Base-by-base conservation (phyloP, 2,797 vertebrate species). In the Sciurus vulgaris region DNA sequence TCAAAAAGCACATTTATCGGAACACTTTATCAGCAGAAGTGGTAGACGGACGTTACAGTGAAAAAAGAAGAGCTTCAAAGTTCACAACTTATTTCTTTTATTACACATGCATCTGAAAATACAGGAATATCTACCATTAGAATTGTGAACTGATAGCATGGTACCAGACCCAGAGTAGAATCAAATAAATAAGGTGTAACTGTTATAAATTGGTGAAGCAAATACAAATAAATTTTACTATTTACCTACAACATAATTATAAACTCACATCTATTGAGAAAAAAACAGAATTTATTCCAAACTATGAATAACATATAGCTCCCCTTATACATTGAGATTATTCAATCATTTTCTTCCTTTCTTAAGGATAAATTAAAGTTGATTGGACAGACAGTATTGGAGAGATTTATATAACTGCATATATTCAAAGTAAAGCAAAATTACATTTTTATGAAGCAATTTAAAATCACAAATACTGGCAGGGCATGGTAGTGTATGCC, bases 261-360 rank as follows among this genome's bases (percentile, higher is more conserved):
- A 95, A 77, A 73, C 44, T 77, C n/a, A 88, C 2, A 93, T 47
- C 9, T 61, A 81, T 61, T 74, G 26, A 94, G 61, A 83, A 95
- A 97, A 65, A 96, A 87, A 76, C 44, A 84, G 86, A 90, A 79
- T 61, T 82, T 88, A 93, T 94, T 96, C 38, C 35, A 91, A 88
- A 35, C 33, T 77, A 92, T 82, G 91, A 97, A 82, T 91, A 92
- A 93, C 56, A 94, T 81, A 86, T 5, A 91, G 18, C 2, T 44
- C 44, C 72, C 47, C 14, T 79, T 24, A 89, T 86, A 96, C 67
- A 95, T 92, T 86, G 70, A 88, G 41, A 65, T 92, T 90, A 93
- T 49, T 35, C 30, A 93, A 90, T 93, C 89, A 4, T 70, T 84
- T 49, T 92, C 61, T 54, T 72, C 47, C 30, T 93, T 94, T 76